These are phyloP conservation scores for Aleiodes alternator DNA, from an alignment of 2,888 invertebrate genomes.

Conservation along the genomic window DNA sequence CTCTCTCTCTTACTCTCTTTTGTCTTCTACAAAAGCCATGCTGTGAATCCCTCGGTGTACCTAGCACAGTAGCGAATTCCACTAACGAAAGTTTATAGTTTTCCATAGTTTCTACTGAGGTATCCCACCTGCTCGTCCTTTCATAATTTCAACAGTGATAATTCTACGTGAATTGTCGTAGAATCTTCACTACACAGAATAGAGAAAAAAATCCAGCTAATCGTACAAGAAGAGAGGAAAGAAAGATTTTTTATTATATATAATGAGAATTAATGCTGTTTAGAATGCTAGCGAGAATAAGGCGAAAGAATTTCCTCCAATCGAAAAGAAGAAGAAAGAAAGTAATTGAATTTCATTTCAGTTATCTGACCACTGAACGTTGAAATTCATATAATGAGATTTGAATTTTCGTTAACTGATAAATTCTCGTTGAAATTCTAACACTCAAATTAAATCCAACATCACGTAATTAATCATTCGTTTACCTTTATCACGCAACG, in stretches of 20 bases:
- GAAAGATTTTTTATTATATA: not conserved
- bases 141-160: slow-evolving; percentile 47
- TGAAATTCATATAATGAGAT: too few species aligned
- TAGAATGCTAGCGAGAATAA: too few species aligned
- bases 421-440: too few species aligned
- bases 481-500: too few species aligned
- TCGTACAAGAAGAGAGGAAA: slow-evolving; percentile 16
- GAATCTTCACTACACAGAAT: not conserved
- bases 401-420: too few species aligned
- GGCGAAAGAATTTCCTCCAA: too few species aligned
- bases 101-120: slow-evolving; percentile 29
- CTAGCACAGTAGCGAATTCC: slow-evolving; percentile 34
- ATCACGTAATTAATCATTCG: too few species aligned
- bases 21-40: slow-evolving; percentile 25
- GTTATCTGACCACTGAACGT: too few species aligned
- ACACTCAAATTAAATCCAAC: too few species aligned
- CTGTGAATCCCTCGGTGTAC: slow-evolving; percentile 25
- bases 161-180: slow-evolving; percentile 39
- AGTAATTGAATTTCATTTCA: too few species aligned
- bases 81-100: slow-evolving; percentile 49
- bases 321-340: too few species aligned
- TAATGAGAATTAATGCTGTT: not conserved
- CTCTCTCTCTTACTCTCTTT: not conserved
- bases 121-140: slow-evolving; percentile 21
- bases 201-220: slow-evolving; percentile 17